A percentile compares a stretch with the other conserved stretches of the same genome.
Conservation (phyloP, 1,140 invertebrate genomes). For the Pseudomyrmex gracilis region DNA sequence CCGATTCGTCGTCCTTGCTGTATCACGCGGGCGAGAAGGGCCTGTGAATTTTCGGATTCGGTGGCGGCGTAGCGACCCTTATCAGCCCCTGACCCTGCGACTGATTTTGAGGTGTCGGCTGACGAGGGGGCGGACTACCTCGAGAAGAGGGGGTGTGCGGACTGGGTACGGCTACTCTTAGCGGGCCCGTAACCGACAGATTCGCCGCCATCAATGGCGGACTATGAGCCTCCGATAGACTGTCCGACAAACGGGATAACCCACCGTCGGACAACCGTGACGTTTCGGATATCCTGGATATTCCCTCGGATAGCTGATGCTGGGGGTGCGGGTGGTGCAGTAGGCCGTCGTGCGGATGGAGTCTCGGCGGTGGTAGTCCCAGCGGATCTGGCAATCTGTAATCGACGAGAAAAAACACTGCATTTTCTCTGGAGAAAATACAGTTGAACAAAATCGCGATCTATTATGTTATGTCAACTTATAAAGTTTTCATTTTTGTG, state of each 20-base stretch:
- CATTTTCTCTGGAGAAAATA: slow-evolving; percentile 58
- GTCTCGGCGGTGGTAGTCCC: slow-evolving; percentile 79
- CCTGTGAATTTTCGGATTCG: slow-evolving; percentile 84
- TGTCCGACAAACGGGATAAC: slow-evolving; percentile 82
- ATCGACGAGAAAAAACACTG: slow-evolving; percentile 52
- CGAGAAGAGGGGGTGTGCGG: slow-evolving; percentile 84
- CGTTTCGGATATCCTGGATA: slow-evolving; percentile 84
- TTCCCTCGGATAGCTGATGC: slow-evolving; percentile 81
- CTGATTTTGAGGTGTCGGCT: slow-evolving; percentile 71
- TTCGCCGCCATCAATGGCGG: slow-evolving; percentile 84
- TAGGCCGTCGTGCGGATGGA: slow-evolving; percentile 82
- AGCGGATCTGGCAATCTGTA: slow-evolving; percentile 83
- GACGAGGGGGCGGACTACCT: slow-evolving; percentile 80
- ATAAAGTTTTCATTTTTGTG: background rate
- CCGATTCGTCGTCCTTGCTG: slow-evolving; percentile 58
- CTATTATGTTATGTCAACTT: slow-evolving; percentile 13
- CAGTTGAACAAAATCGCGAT: slow-evolving; percentile 37
- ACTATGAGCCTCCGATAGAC: slow-evolving; percentile 83
- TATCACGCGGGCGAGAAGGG: slow-evolving; percentile 85
- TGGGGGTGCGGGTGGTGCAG: slow-evolving; percentile 79
- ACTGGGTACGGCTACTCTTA: slow-evolving; percentile 83
- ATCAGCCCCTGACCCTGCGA: slow-evolving; percentile 80
- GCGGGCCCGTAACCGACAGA: slow-evolving; percentile 83
- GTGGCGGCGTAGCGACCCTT: slow-evolving; percentile 81
- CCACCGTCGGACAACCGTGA: slow-evolving; percentile 83